Evolutionary conservation across 1,140 invertebrate genomes (phyloP), one percentile per base, ranked within the genome.

Genomic region (Archivesica marissinica): DNA sequence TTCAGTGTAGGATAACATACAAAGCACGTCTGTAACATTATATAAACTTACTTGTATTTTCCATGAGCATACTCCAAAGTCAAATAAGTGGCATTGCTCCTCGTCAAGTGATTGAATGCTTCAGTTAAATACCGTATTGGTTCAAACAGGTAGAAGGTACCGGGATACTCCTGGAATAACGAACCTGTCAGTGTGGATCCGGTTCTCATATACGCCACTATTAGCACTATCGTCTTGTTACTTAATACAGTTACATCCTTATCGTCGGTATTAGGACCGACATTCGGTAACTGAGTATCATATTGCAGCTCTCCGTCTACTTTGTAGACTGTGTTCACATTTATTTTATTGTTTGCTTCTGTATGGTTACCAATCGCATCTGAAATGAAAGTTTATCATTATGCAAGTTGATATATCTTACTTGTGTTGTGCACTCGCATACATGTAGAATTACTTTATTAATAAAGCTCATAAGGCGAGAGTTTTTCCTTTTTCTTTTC

Each of bases 151-250:
- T 82, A 82, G 54, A 82, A 82, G 13, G 79, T 72, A 1, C 68
- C 38, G 9, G 64, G 66, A 28, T 41, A 52, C 33, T 74, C 41
- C 28, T 72, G 79, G 2, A 82, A 25, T 9, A 82, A 13, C 4
- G 61, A 70, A 3, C 20, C 79, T 4, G 79, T 82, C 25, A 82
- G 33, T 7, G 79, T 56, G 28, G 79, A 82, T 3, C 79, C 79
- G 11, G 64, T 82, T 17, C 64, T 61, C 79, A 82, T 82, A 23
- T 82, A 82, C 0, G 79, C 79, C 7, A 83, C 28, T 6, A 83
- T 75, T 2, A 83, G 0, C n/a, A 83, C 39, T 7, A 74, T 39
- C 17, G 23, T 38, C 17, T 61, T 75, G 47, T 83, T 47, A 39
- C 47, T 75, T 1, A 64, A 39, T 20, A 39, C 20, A 41, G 35